Evolutionary conservation across 2,797 vertebrate genomes (phyloP).

Genomic region (Heteromormyrus szaboi): DNA sequence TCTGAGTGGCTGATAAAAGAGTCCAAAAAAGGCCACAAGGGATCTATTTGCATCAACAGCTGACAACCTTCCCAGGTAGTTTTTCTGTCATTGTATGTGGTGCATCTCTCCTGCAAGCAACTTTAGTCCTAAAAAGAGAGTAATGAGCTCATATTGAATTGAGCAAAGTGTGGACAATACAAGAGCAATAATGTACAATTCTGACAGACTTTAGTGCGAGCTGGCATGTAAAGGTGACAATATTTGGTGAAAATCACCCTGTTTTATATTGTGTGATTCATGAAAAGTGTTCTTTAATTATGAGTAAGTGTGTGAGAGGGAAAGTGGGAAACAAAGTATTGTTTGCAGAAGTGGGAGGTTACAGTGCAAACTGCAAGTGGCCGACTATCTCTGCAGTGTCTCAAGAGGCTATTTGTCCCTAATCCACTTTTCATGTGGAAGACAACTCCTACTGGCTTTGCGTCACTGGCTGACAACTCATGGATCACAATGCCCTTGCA

Average conservation of each 20-base stretch:
- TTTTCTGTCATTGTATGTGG: neutral
- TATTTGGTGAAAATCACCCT: neutral
- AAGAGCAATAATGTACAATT: neutral
- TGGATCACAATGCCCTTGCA: constrained; percentile 4
- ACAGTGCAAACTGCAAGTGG: constrained; percentile 3
- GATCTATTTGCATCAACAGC: constrained; percentile 11
- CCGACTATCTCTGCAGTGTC: neutral
- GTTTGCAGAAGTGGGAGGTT: constrained; percentile 12
- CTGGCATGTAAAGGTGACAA: neutral
- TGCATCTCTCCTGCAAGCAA: neutral
- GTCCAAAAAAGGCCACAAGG: constrained; percentile 3
- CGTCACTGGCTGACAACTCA: neutral
- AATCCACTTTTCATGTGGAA: neutral
- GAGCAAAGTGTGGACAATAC: neutral
- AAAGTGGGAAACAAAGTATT: neutral
- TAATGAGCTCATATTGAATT: neutral
- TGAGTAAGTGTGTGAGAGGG: neutral
- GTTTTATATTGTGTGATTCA: neutral
- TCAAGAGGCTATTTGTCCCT: neutral
- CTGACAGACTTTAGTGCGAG: neutral
- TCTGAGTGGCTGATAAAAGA: constrained; percentile 9
- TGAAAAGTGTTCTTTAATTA: neutral
- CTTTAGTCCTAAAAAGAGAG: neutral
- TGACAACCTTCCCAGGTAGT: constrained; percentile 16
- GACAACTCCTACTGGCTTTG: neutral